A percentile compares a stretch with the other conserved stretches of the same genome.
Conservation (phyloP, 2,113 vertebrate species). For the Elephas maximus region DNA sequence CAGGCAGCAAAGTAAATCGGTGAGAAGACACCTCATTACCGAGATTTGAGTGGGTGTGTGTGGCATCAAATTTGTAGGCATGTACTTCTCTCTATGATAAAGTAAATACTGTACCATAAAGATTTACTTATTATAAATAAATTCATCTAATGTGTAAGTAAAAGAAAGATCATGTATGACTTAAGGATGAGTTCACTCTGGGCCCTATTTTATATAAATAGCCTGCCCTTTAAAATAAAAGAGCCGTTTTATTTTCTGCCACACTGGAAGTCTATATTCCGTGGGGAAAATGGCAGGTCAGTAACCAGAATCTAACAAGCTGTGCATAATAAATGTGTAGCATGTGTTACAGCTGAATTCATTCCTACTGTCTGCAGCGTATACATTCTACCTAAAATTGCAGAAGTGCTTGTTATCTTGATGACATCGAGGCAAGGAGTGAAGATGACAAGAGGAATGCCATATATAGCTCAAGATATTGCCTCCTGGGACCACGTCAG, state of each 20-base stretch:
- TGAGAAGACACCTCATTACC: conserved; percentile 81
- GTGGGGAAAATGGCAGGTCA: conserved; percentile 83
- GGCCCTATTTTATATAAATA: conserved; percentile 71
- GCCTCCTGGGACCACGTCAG: conserved; percentile 63
- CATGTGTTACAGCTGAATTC: conserved; percentile 85
- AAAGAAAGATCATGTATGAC: conserved; percentile 51
- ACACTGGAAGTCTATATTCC: conserved; percentile 84
- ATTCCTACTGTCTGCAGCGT: conserved; percentile 73
- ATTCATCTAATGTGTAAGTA: conserved; percentile 77
- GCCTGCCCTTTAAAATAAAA: conserved; percentile 80
- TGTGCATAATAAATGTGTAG: conserved; percentile 87
- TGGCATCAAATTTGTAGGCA: conserved; percentile 77
- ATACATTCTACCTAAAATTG: conserved; percentile 84
- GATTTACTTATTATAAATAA: conserved; percentile 78
- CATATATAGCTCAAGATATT: conserved; percentile 70
- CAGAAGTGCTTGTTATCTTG: conserved; percentile 83
- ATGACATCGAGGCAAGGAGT: conserved; percentile 63
- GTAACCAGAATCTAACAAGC: conserved; percentile 87
- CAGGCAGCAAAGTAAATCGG: conserved; percentile 84
- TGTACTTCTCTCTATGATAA: conserved; percentile 81
- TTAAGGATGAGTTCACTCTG: conserved; percentile 76
- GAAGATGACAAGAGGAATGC: conserved; percentile 73
- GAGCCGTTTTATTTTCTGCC: conserved; percentile 81
- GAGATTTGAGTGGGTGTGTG: conserved; percentile 73
- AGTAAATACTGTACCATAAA: conserved; percentile 83